phyloP scores from a whole-genome alignment of 2,113 vertebrate genomes.

The Dinomys branickii region DNA sequence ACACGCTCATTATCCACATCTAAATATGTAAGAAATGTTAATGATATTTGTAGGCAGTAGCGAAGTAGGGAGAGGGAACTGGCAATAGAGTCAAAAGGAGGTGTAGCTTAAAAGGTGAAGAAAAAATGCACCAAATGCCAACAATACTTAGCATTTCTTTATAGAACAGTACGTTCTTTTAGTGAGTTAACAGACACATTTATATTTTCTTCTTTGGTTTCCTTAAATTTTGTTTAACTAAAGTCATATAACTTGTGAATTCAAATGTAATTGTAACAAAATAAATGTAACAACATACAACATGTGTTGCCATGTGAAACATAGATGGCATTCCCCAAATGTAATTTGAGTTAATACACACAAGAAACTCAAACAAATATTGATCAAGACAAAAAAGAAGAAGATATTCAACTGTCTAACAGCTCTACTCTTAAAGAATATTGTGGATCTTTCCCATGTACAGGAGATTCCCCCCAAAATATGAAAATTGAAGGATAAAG shows the following conservation, averaged over 20 bases:
- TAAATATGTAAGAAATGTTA: constrained; percentile 58
- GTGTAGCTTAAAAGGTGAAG: neutral
- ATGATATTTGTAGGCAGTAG: neutral
- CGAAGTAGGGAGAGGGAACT: neutral
- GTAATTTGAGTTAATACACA: neutral
- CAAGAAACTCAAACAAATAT: neutral
- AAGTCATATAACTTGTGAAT: neutral
- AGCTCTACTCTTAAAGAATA: neutral
- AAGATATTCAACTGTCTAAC: neutral
- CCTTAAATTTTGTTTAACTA: neutral
- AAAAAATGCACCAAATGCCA: neutral
- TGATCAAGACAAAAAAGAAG: neutral
- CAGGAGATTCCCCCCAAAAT: neutral
- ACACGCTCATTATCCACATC: constrained; percentile 9
- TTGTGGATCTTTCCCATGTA: neutral
- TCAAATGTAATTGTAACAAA: neutral
- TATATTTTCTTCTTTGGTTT: neutral
- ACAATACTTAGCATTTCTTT: neutral
- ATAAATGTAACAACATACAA: neutral
- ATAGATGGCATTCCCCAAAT: neutral
- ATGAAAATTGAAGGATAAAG: neutral
- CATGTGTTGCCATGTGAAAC: neutral
- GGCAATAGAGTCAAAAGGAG: neutral
- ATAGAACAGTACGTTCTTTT: neutral
- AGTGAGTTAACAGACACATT: neutral